Percentiles rank a stretch among this genome's conserved stretches.
These are phyloP conservation scores for Apis dorsata DNA, from an alignment of 1,140 invertebrate species.

Conservation along the genomic window DNA sequence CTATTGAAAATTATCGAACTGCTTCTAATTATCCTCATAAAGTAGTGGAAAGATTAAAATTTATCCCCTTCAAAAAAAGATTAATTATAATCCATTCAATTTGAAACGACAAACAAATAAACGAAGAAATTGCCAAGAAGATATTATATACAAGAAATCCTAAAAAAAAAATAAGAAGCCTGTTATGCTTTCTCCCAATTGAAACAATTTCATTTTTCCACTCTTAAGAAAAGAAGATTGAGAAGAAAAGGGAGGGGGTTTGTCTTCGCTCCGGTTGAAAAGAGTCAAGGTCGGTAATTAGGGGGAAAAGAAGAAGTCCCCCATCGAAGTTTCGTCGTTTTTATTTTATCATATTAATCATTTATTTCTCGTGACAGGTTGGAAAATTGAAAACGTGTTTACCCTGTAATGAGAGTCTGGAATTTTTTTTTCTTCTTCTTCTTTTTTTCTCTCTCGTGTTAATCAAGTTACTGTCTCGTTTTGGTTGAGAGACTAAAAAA, in stretches of 20 bases:
- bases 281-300: slow-evolving; percentile 3
- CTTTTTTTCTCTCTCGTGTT: background rate
- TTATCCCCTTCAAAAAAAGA: too few relatives aligned
- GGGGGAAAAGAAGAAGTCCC: background rate
- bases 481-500: background rate
- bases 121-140: too few relatives aligned
- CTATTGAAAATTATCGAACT: too few relatives aligned
- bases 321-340: background rate
- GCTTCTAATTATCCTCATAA: too few relatives aligned
- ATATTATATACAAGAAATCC: too few relatives aligned
- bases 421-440: background rate
- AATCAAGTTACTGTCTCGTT: slow-evolving; percentile 31
- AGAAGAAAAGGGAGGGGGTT: background rate
- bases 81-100: too few relatives aligned
- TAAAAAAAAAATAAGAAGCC: too few relatives aligned
- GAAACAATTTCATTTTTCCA: too few relatives aligned
- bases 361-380: slow-evolving; percentile 22
- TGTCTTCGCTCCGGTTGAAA: background rate
- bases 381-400: background rate
- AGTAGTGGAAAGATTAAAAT: too few relatives aligned
- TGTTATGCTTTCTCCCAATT: too few relatives aligned
- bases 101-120: too few relatives aligned
- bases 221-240: too few relatives aligned
- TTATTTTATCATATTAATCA: slow-evolving; percentile 26
- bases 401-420: slow-evolving; percentile 26